Evolutionary conservation across 2,113 vertebrate species (phyloP).

Genomic region (Sinocyclocheilus rhinocerous): DNA sequence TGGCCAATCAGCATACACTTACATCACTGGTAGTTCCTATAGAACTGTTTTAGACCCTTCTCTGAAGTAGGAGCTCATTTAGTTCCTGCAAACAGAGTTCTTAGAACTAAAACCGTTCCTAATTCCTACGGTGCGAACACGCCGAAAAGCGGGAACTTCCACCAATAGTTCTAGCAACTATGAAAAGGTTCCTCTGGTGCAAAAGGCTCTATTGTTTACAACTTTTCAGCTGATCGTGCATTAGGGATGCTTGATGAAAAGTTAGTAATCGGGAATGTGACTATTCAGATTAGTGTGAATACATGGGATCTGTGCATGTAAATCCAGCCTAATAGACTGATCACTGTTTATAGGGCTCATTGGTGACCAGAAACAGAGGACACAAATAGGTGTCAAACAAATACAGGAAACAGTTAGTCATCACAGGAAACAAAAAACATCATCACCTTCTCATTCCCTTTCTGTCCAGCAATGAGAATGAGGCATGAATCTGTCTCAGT

Average conservation of each 20-base stretch:
- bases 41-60: too few relatives aligned
- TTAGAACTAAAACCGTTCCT: too few relatives aligned
- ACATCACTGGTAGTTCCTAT: too few relatives aligned
- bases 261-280: not conserved
- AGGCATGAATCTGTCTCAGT: not conserved
- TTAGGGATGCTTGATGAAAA: not conserved
- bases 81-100: too few relatives aligned
- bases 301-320: not conserved
- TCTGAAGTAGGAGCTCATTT: too few relatives aligned
- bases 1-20: too few relatives aligned
- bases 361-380: not conserved
- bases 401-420: not conserved
- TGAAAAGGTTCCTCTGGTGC: too few relatives aligned
- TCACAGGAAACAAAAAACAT: not conserved
- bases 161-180: too few relatives aligned
- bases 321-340: not conserved
- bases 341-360: not conserved
- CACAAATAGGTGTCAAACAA: not conserved
- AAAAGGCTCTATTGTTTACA: not conserved
- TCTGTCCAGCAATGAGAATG: not conserved
- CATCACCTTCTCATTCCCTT: not conserved
- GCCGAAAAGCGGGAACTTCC: too few relatives aligned
- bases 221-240: not conserved
- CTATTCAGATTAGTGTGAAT: not conserved
- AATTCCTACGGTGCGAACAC: too few relatives aligned